Percentiles rank a stretch among this genome's conserved stretches.
These are phyloP conservation scores for Tenodera sinensis DNA, from an alignment of 2,888 invertebrate species.

Conservation along the genomic window DNA sequence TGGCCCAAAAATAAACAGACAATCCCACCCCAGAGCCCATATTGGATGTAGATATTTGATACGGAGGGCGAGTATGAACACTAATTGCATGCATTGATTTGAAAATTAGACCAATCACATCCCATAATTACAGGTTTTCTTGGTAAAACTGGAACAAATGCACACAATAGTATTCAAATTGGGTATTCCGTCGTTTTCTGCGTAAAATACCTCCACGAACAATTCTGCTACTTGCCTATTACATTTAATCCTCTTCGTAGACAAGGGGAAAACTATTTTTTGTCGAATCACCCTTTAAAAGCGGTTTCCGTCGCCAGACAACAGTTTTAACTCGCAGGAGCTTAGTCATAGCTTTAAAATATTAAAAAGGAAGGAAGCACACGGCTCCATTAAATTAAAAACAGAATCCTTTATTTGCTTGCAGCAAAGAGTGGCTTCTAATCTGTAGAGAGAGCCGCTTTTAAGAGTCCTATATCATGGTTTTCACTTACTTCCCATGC, in stretches of 20 bases:
- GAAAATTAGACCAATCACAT: no score
- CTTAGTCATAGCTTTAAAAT: neutral
- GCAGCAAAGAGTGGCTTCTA: neutral
- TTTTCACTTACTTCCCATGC: neutral
- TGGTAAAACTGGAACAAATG: no score
- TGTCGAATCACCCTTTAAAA: neutral
- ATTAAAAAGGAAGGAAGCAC: neutral
- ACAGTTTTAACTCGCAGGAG: neutral
- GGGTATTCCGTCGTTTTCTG: neutral
- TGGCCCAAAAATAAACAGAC: no score
- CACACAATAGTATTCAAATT: no score
- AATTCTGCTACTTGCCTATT: no score
- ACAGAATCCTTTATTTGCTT: neutral
- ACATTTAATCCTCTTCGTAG: no score
- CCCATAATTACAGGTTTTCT: no score
- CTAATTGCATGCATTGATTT: no score
- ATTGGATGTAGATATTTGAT: no score
- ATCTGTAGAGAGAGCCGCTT: neutral
- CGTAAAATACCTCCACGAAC: no score
- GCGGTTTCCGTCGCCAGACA: neutral
- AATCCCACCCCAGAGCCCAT: no score
- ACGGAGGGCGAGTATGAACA: no score
- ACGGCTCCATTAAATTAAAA: neutral
- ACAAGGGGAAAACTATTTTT: neutral
- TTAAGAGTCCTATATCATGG: neutral